Base-by-base conservation (phyloP, 1,140 invertebrate genomes). In the Cotesia vestalis region DNA sequence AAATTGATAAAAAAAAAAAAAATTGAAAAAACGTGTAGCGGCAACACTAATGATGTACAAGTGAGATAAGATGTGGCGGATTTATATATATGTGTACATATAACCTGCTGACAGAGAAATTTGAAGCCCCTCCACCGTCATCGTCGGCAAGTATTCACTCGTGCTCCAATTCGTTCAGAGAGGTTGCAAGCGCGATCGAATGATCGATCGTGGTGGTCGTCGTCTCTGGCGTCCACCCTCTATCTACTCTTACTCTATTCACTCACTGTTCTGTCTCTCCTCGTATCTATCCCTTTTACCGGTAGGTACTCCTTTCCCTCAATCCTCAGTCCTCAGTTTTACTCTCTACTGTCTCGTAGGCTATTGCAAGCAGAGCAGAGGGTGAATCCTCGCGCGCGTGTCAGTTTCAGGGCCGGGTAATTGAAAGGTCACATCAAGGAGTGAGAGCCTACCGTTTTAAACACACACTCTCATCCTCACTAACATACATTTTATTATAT, bases 141-240 rank as follows among this genome's bases (percentile, higher is more conserved):
- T 51, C 62, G 36, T 36, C 69, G 34, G 62, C 70, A 61, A 68
- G 61, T 64, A 63, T 71, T 69, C 62, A 61, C 72, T 77, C 64
- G 72, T 72, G 69, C 72, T 76, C 75, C 68, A 75, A 75, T 75
- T 75, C 74, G 74, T 73, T 73, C 8, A 53, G 35, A 63, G 66
- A n/a, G 34, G 20, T 63, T 35, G 69, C 38, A 59, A 55, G 61
- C 55, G 53, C 51, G 69, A 62, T 66, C 59, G 69, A 71, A 71
- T 53, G 66, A 72, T 74, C 72, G 57, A 72, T 71, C 71, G 69
- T 46, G 38, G 53, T 36, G 69, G 53, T 64, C 59, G 68, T 68
- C 66, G 38, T 60, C 69, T 73, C 71, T 46, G 70, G 68, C 71
- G 69, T 53, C 67, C 69, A 64, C 64, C 69, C 53, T 52, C 38